These are phyloP conservation scores for Coregonus clupeaformis DNA, from an alignment of 2,113 vertebrate species.

Conservation along the genomic window DNA sequence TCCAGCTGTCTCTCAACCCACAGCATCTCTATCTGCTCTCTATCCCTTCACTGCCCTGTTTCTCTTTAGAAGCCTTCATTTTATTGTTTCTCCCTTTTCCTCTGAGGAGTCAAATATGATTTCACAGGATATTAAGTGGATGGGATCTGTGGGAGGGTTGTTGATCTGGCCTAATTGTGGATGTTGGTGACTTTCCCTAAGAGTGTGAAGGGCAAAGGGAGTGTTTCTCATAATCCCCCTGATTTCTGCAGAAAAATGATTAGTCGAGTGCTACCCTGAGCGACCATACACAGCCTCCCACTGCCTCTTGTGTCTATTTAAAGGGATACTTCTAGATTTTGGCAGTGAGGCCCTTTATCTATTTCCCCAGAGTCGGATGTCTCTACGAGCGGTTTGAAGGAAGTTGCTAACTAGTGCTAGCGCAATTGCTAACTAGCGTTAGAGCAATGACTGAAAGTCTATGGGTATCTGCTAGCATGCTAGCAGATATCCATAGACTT, in stretches of 20 bases:
- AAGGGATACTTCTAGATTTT: too few relatives aligned
- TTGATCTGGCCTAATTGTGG: conserved; percentile 68
- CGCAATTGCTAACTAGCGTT: too few relatives aligned
- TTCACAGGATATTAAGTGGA: conserved; percentile 73
- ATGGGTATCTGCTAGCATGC: too few relatives aligned
- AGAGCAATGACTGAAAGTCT: too few relatives aligned
- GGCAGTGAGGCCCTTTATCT: too few relatives aligned
- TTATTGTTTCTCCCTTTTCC: conserved; percentile 55
- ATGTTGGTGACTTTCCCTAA: conserved; percentile 57
- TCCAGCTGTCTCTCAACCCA: conserved; percentile 1
- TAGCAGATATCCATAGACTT: too few relatives aligned
- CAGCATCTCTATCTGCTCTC: neutral
- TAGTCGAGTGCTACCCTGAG: conserved; percentile 36
- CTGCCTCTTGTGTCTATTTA: neutral
- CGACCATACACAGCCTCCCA: conserved; percentile 23
- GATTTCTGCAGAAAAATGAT: conserved; percentile 55
- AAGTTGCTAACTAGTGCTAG: too few relatives aligned
- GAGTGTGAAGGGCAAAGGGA: conserved; percentile 62
- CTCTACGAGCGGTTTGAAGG: too few relatives aligned
- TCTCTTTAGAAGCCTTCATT: conserved; percentile 54
- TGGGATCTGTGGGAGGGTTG: conserved; percentile 7
- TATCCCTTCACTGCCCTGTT: conserved; percentile 28
- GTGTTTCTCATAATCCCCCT: conserved; percentile 54
- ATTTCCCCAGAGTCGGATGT: too few relatives aligned
- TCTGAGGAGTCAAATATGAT: conserved; percentile 63